Evolutionary conservation across 2,113 vertebrate genomes (phyloP).

Genomic region (Odontophorus gujanensis): DNA sequence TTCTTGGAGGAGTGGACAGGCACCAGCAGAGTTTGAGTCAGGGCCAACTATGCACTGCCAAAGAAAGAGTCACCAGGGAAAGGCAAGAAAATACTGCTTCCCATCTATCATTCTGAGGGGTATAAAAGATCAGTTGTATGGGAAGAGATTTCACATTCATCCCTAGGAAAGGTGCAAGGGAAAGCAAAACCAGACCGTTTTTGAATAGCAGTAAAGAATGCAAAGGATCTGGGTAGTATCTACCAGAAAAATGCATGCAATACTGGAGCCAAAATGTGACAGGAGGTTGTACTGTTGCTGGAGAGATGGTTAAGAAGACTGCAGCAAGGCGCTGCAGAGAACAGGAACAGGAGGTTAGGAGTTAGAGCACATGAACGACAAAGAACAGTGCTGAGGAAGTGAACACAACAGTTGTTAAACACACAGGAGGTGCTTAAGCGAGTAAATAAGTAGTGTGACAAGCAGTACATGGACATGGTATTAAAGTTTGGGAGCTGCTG

Average conservation of each 20-base stretch:
- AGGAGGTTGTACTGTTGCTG: not conserved
- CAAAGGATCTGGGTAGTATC: not conserved
- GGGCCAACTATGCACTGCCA: not conserved
- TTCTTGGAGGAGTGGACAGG: not conserved
- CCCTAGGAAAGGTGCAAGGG: not conserved
- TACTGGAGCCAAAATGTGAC: not conserved
- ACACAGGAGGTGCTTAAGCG: not conserved
- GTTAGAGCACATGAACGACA: not conserved
- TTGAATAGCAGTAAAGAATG: not conserved
- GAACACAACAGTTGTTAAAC: not conserved
- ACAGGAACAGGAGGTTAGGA: fast-evolving
- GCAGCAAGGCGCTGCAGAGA: not conserved
- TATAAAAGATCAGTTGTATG: not conserved
- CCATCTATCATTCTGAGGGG: not conserved
- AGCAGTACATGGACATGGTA: not conserved
- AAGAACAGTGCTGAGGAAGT: not conserved
- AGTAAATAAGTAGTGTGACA: not conserved
- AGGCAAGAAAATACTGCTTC: not conserved
- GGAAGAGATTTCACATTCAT: not conserved
- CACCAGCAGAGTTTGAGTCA: not conserved
- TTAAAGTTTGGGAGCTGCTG: not conserved
- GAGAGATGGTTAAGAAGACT: not conserved
- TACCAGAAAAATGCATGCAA: not conserved
- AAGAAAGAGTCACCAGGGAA: not conserved
- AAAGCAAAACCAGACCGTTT: not conserved